Evolutionary conservation across 2,888 invertebrate species (phyloP), one percentile per base, ranked within the genome.

Genomic region (Clanis bilineata): DNA sequence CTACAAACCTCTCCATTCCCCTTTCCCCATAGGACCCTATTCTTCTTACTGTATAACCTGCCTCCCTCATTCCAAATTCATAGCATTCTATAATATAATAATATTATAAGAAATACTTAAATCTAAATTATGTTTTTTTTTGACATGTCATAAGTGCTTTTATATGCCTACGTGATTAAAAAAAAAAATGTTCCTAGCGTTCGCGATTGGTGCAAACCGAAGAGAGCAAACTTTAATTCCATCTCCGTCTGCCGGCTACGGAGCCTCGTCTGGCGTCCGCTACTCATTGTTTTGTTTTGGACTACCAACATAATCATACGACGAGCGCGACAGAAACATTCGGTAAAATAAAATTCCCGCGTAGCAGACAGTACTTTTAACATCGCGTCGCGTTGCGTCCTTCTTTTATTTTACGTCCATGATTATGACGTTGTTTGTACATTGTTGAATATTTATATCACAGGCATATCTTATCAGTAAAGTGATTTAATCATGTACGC

Each of bases 121-220:
- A n/a, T n/a, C n/a, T n/a, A n/a, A n/a, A n/a, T n/a, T n/a, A n/a
- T n/a, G n/a, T n/a, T n/a, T n/a, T n/a, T n/a, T n/a, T n/a, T n/a
- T n/a, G n/a, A n/a, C n/a, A n/a, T n/a, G n/a, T n/a, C n/a, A n/a
- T n/a, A n/a, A n/a, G n/a, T n/a, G n/a, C n/a, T n/a, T n/a, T n/a
- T n/a, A n/a, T n/a, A n/a, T n/a, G n/a, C n/a, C n/a, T n/a, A n/a
- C n/a, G n/a, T n/a, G n/a, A n/a, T n/a, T n/a, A n/a, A n/a, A n/a
- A n/a, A n/a, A n/a, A n/a, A n/a, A n/a, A n/a, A n/a, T n/a, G n/a
- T n/a, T n/a, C n/a, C n/a, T n/a, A n/a, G n/a, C n/a, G n/a, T n/a
- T n/a, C n/a, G n/a, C 87, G 85, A 90, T 86, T 87, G 85, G 84
- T 85, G 86, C 86, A 86, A 86, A 86, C 83, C 77, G 90, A 88